Base-by-base conservation (phyloP, 1,140 invertebrate genomes). In the Lucilia sericata region DNA sequence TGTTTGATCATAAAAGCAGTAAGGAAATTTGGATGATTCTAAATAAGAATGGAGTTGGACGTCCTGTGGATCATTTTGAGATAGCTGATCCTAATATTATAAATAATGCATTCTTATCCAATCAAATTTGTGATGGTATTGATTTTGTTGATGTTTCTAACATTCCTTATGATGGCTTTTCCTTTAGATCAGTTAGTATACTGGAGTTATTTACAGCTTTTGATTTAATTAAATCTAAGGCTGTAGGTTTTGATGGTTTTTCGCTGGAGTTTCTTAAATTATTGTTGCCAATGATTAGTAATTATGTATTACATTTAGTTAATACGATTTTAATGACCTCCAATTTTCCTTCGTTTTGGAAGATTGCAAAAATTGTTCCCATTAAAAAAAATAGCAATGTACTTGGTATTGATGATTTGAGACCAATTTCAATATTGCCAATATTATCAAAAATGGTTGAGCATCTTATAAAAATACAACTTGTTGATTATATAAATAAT, bases 231-330 rank as follows among this genome's bases (percentile, higher is more conserved):
- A 65, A 65, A 65, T 65, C 60, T n/a, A 65, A 65, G 17, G 60
- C 60, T 14, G 60, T 65, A 14, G 60, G 60, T 65, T 65, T 19
- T 65, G 60, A 65, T 17, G 60, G 60, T 65, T 65, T 65, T 7
- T n/a, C 60, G 5, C 60, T 65, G 21, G 21, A 65, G 60, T 65
- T 65, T 19, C 60, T 65, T 65, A 65, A 65, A 65, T n/a, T 65
- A 12, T n/a, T 65, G 14, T 65, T 65, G 21, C 60, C 60, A 7
- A n/a, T 14, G 7, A 65, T 30, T 30, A 30, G 25, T 30, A 30
- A 30, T 30, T 30, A 30, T 30, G 25, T 30, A 30, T 30, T 30
- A 30, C 25, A 30, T 30, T 30, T 30, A 30, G 25, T 30, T 30
- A 30, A 30, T 30, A 30, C 25, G 25, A 65, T 65, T 14, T n/a